Conservation (phyloP, 35 echinoderm and acorn worm species). For the Stichopus chloronotus region DNA sequence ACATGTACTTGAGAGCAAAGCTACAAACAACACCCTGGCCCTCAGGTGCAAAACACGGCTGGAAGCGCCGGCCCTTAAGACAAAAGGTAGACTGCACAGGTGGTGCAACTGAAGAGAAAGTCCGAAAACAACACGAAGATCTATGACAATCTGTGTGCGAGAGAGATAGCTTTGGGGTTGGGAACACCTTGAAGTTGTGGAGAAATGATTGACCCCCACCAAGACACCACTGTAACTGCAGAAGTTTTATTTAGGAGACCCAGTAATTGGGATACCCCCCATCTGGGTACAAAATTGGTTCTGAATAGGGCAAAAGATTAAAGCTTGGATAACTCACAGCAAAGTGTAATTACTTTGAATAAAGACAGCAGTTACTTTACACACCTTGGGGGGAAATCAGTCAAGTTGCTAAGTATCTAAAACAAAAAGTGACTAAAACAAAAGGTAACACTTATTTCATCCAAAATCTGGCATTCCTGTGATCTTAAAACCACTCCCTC, state of each 20-base stretch:
- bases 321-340: conserved; percentile 39
- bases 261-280: conserved; percentile 48
- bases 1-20: neutral
- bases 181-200: conserved; percentile 40
- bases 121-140: conserved; percentile 15
- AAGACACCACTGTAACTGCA: neutral
- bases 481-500: too few species aligned
- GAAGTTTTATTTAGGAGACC: neutral
- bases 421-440: too few species aligned
- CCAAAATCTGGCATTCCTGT: too few species aligned
- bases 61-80: conserved; percentile 21
- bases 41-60: conserved; percentile 10
- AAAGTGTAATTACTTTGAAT: conserved; percentile 27
- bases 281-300: conserved; percentile 32
- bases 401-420: too few species aligned
- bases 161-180: conserved; percentile 24
- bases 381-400: neutral
- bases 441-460: too few species aligned
- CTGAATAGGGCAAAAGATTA: conserved; percentile 37
- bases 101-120: neutral
- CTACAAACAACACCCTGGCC: neutral
- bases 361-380: neutral
- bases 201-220: neutral
- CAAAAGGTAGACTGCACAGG: conserved; percentile 37
- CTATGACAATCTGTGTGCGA: neutral